Evolutionary conservation across 2,888 invertebrate species (phyloP), one percentile per base, ranked within the genome.

Genomic region (Temnothorax ravouxi): DNA sequence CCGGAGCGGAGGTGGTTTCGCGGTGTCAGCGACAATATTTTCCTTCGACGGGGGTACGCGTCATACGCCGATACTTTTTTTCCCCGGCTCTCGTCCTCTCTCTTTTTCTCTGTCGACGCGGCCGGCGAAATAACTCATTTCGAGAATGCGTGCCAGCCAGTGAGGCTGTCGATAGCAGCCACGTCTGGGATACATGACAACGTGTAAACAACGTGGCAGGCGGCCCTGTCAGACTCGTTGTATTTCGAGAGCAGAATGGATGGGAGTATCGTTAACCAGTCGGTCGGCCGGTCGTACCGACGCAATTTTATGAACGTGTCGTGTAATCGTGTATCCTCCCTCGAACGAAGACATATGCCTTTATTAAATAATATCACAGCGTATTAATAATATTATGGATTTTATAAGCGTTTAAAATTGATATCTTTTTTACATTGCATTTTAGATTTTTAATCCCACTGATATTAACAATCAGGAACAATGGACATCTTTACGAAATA

Each of bases 151-250:
- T 87, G 90, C 86, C 88, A 89, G 89, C 88, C 59, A 80, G 91
- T 86, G 90, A 91, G 90, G 79, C 91, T 93, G 93, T 93, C 94
- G 93, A 94, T 94, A 93, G 92, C 93, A 93, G 92, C 83, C 83
- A 83, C 90, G 88, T 84, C 86, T 88, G 79, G 89, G 84, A 87
- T 79, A 81, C 86, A 88, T 90, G 90, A 93, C 93, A 92, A 91
- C 92, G 92, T 93, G 93, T 92, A 93, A 93, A 93, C 93, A 94
- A 91, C 90, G 89, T 89, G 89, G 88, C 87, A 91, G 88, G 90
- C 90, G 87, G 84, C 88, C 87, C 71, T 84, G 90, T 90, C 89
- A 87, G 87, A 84, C 85, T 88, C 86, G 86, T 87, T 85, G 84
- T 88, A 88, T 88, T 91, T 90, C 88, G 91, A 90, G 85, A 87